Evolutionary conservation across 1,140 invertebrate species (phyloP), one percentile per base, ranked within the genome.

Genomic region (Nylanderia fulva): DNA sequence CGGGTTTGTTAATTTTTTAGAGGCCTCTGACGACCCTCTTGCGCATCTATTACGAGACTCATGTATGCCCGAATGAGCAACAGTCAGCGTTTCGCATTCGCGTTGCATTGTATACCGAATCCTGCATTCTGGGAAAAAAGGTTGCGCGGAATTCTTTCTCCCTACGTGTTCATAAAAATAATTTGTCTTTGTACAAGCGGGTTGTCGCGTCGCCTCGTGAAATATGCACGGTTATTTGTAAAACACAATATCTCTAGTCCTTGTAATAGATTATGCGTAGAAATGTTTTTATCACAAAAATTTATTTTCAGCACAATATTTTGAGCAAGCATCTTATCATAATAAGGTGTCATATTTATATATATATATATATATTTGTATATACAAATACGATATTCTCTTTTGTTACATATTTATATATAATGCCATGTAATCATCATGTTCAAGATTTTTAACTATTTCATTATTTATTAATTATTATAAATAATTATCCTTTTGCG

Each of bases 1-100:
- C 15, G 68, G 61, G 71, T 87, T 74, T 85, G 56, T 90, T 87
- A 89, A 89, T 89, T 89, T 90, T 87, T 87, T 82, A 87, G 69
- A 52, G 27, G 15, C 15, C 39, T 42, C 45, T 61, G 29, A 54
- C 68, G 68, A 45, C 29, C 45, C 48, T n/a, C 69, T 45, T 45
- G 72, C 33, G 24, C 58, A 52, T 54, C 61, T 71, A 80, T 54
- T 45, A 29, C 24, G 24, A 45, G 58, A 21, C 29, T 48, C 42
- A 39, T 69, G 42, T 45, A 66, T 15, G 18, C 24, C 27, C 21
- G 60, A 54, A 52, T n/a, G 39, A 86, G 8, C 45, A 54, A n/a
- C 39, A 42, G 45, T 48, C 45, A 48, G 42, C 58, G 29, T 71
- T 69, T 86, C 63, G 13, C 45, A 66, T 74, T 39, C 63, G n/a